Conservation (phyloP, 2,113 vertebrate genomes). For the Sclerurus mexicanus region DNA sequence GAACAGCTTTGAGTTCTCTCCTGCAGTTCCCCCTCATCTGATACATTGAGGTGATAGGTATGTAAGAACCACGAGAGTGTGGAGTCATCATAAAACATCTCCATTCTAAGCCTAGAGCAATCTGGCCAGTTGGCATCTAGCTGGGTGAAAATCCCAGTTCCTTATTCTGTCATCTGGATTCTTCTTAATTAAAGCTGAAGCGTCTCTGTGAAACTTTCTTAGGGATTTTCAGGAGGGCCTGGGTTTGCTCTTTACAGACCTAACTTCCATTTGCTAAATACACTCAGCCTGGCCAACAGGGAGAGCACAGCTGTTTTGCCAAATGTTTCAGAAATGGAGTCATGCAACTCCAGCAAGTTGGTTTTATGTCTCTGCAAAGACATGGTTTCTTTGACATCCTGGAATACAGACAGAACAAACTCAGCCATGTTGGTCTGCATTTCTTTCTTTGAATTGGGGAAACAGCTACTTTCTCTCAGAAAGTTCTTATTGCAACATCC, state of each 20-base stretch:
- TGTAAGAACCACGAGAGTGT: neutral
- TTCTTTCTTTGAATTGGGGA: neutral
- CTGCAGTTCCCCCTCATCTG: neutral
- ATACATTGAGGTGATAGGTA: rapidly evolving
- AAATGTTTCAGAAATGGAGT: neutral
- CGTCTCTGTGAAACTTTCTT: neutral
- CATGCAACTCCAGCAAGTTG: neutral
- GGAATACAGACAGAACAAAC: neutral
- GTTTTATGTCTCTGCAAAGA: neutral
- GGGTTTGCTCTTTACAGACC: neutral
- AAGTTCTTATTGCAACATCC: neutral
- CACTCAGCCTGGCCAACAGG: neutral
- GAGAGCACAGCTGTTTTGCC: neutral
- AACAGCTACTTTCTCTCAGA: neutral
- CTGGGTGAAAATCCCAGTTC: neutral
- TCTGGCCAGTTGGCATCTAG: neutral
- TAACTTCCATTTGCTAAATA: neutral
- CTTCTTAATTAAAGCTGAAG: neutral
- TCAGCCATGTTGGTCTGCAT: neutral
- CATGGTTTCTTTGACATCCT: slow-evolving; percentile 24
- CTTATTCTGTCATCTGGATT: neutral
- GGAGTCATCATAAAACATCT: neutral
- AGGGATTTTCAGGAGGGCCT: neutral
- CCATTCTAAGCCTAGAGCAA: neutral
- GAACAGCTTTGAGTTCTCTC: neutral